Base-by-base conservation (phyloP, 64 coral and sea anemone genomes). In the Platygyra sinensis region DNA sequence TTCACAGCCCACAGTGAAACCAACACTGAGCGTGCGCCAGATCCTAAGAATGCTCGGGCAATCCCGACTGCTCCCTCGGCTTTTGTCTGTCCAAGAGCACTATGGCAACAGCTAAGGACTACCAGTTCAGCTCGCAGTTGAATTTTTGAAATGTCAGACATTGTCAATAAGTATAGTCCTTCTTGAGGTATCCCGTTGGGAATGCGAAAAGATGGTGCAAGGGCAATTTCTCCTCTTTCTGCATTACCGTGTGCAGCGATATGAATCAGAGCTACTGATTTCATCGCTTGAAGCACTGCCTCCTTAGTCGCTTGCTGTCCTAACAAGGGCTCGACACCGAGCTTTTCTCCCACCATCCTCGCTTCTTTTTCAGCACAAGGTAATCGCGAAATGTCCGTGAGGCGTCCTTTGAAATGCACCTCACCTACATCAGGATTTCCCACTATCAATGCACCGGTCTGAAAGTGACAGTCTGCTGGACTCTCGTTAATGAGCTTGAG, bases 371-470 rank as follows among this genome's bases (percentile, higher is more conserved):
- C 22, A 8, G 72, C 72, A 33, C 27, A 29, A 33, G 27, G 72
- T 20, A 74, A 12, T 15, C 30, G 28, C 1, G 30, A 2, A 15
- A 74, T 10, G 18, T 8, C 8, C 72, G 27, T 29, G 19, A 8
- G 18, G 18, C 24, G 8, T 67, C 63, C 63, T 5, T 67, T 67
- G 22, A 20, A 67, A n/a, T 22, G 63, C 16, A 67, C 63, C 22
- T 22, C 8, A 8, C 63, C 63, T 6, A 25, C 63, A 20, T 67
- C 8, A 67, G 63, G 63, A 67, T 67, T 22, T 8, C 63, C n/a
- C 30, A 76, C 74, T 22, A 76, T 20, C 38, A 76, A 38, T 22
- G 74, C 74, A 46, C 74, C n/a, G 50, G 74, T 76, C 30, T 76
- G 74, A 36, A 5, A 20, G 18, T 50, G 32, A 46, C 19, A 76